phyloP scores from a whole-genome alignment of 2,113 vertebrate species.

The Trochalopteron elliotii region DNA sequence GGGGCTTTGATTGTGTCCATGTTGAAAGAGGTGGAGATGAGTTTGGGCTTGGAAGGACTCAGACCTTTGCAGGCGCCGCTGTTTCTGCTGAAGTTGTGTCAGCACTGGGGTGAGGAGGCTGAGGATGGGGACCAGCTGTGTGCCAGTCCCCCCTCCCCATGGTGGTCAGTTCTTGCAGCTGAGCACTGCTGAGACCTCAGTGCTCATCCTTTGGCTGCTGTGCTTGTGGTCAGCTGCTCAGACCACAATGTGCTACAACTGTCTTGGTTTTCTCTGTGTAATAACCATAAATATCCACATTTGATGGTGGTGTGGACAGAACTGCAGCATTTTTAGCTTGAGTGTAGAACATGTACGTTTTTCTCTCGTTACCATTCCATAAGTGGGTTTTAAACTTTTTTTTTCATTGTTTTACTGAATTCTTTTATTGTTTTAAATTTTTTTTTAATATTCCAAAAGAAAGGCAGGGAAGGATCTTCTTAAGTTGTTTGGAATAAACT shows the following conservation, averaged over 20 bases:
- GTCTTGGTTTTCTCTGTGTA: background rate
- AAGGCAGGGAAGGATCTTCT: background rate
- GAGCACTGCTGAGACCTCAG: background rate
- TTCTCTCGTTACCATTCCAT: background rate
- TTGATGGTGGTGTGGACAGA: background rate
- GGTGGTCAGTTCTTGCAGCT: background rate
- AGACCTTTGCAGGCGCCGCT: background rate
- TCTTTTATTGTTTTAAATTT: background rate
- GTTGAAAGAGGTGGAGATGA: background rate
- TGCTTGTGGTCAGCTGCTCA: background rate
- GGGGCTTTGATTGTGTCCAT: background rate
- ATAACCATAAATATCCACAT: background rate
- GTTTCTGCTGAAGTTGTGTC: background rate
- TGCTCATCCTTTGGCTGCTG: background rate
- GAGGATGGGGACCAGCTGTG: background rate
- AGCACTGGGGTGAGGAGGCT: background rate
- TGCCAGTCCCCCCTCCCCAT: background rate
- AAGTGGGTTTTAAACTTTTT: background rate
- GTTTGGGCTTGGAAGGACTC: background rate
- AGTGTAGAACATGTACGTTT: background rate
- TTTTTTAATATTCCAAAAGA: background rate
- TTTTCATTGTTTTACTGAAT: background rate
- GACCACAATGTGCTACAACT: background rate
- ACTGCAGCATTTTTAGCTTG: background rate
- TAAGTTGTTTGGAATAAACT: background rate